Base-by-base conservation (phyloP, 2,888 invertebrate genomes). In the Ectropis crepuscularia region DNA sequence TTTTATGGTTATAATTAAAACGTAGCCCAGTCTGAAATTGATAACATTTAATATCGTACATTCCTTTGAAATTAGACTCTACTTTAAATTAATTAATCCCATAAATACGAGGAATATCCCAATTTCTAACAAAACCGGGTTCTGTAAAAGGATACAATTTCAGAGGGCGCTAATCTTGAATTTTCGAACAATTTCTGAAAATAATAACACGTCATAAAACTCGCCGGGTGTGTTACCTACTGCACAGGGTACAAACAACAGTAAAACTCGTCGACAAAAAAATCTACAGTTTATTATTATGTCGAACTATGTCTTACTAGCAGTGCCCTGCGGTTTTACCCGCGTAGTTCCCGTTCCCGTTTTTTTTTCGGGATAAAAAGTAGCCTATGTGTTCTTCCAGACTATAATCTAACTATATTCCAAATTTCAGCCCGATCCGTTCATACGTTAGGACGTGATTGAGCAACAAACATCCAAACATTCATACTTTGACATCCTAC, bases 161-260 rank as follows among this genome's bases (percentile, higher is more conserved):
- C 46, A 63, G 47, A 58, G 48, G 10, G 50, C 43, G 50, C 53
- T 63, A 63, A 63, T 63, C 63, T 59, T 59, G 46, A 63, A 59
- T 63, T 50, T 81, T 76, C 65, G 68, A 73, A 78, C 77, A 73
- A 68, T 74, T 74, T 78, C 79, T 76, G 77, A 76, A 83, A 86
- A 87, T 85, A 86, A 86, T 86, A 85, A 85, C 80, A 82, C 75
- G 82, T 79, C 81, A 84, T 87, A 87, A 86, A 90, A 88, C 81
- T 83, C 82, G 83, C 82, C 73, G 79, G 81, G 79, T 60, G 65
- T 71, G 76, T 68, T 61, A 54, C 57, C 47, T 57, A 42, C 45
- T 50, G 9, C 16, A 60, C 47, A 67, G 63, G 46, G 11, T 12
- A 50, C 38, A 7, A 2, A 28, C n/a, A 9, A 12, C 36, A 54